Base-by-base conservation (phyloP, 2,113 vertebrate species). In the Istiophorus platypterus region DNA sequence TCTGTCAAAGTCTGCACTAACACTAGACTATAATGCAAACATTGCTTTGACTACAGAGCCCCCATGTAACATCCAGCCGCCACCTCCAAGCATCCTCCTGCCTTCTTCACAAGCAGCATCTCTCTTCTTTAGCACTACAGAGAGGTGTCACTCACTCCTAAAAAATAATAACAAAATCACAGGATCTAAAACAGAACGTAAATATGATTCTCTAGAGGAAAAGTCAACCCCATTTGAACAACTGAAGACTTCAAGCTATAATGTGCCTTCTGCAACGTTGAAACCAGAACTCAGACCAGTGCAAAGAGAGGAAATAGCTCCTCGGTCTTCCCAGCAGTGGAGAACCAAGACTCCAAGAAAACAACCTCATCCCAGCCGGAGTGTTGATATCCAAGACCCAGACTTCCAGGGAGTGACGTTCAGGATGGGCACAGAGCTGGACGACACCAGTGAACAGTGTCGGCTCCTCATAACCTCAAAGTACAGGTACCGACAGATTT, bases 401-500 rank as follows among this genome's bases (percentile, higher is more conserved):
- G 51, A 76, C 20, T 96, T 97, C 59, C 89, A 93, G 67, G 97
- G 97, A 2, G 96, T 97, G 72, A 93, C 91, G 0, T 95, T 98
- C 89, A 92, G 91, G 76, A 96, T 98, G 91, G 90, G 93, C 62
- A 88, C 96, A 0, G 76, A 94, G 68, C 76, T 94, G 65, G 89
- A 93, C 4, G 64, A 91, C 72, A 89, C 85, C 62, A 70, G 88
- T 66, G 90, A 93, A 4, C 91, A 95, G 71, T 95, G 90, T 85
- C 92, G 89, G 41, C 96, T 98, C 4, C 89, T 95, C 70, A 96
- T 97, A 57, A 92, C 93, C 4, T 92, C 95, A 47, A 93, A 92
- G 31, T 95, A 96, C 95, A 97, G 97, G 97, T 97, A 94, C 58
- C 72, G 8, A 14, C 11, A 10, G 9, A 71, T 66, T 57, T 0